Evolutionary conservation across 2,888 invertebrate species (phyloP).

Genomic region (Standfussiana lucernea): DNA sequence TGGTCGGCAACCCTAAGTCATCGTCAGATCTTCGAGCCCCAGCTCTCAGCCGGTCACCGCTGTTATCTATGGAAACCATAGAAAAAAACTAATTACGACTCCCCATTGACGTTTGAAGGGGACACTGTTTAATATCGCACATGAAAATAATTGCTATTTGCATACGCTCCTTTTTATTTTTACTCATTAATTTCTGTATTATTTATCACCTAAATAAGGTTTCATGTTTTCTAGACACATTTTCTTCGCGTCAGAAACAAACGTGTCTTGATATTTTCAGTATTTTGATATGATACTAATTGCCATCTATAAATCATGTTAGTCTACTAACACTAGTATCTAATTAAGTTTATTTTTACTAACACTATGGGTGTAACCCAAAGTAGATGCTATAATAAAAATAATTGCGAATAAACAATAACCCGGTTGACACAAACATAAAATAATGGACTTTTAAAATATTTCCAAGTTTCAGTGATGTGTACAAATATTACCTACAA

Average conservation of each 20-base stretch:
- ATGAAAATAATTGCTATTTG: constrained; percentile 63
- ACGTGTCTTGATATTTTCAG: background rate
- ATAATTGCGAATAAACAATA: too few species aligned
- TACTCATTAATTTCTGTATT: background rate
- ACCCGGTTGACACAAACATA: background rate
- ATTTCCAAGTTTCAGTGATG: background rate
- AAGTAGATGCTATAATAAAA: too few species aligned
- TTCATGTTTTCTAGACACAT: background rate
- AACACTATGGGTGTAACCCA: too few species aligned
- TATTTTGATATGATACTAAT: background rate
- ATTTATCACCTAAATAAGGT: constrained; percentile 1
- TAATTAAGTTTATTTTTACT: too few species aligned
- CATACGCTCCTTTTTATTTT: constrained; percentile 20
- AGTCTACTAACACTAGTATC: too few species aligned
- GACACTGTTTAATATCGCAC: constrained; percentile 68
- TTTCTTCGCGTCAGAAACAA: constrained; percentile 5
- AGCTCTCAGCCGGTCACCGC: constrained; percentile 77
- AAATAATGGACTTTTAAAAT: background rate
- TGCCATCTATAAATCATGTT: too few species aligned
- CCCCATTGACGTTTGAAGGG: constrained; percentile 82
- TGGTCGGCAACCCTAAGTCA: constrained; percentile 76
- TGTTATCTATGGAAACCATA: constrained; percentile 87
- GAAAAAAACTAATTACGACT: constrained; percentile 86
- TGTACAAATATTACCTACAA: background rate
- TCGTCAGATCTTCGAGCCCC: constrained; percentile 76